Base-by-base conservation (phyloP, 1,140 invertebrate genomes). In the Hestina assimilis region DNA sequence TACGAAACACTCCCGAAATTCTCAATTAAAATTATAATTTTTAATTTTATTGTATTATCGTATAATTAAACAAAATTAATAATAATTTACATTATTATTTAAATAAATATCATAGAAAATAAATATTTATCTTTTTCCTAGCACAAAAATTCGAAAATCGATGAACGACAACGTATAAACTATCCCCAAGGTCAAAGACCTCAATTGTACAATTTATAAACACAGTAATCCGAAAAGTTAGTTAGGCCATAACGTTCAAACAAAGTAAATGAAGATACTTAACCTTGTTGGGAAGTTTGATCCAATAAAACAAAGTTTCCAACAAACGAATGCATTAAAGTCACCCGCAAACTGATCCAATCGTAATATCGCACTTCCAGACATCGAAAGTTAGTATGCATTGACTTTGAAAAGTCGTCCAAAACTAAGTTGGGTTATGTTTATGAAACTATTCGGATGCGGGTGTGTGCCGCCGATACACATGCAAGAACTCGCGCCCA, bases 391-490 rank as follows among this genome's bases (percentile, higher is more conserved):
- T 87, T 87, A 85, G 79, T 86, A 87, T 87, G 84, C 84, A 83
- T 87, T 87, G 84, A 87, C 84, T 87, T 87, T 87, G 84, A 87
- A 87, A 87, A 86, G 84, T 87, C 73, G 81, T 86, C 84, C 79
- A 80, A 87, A 87, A 87, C 84, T 85, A 83, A 86, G 81, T 87
- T 86, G 74, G 78, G 82, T 85, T 87, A 85, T 87, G 84, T 87
- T 85, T 87, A 87, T 87, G 84, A 84, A 87, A 87, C 84, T 86
- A 87, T 87, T 87, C 79, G 73, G 82, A 78, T 83, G 75, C 77
- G 76, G 75, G 79, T 75, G 81, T 84, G 82, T 87, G 81, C 82
- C 76, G 78, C 77, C 81, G 75, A 83, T 84, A 84, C 77, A 86
- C 80, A 83, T 84, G 82, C 84, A 84, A 83, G 80, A 83, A 85